Base-by-base conservation (phyloP, 2,797 vertebrate species). In the Sarcophilus harrisii region DNA sequence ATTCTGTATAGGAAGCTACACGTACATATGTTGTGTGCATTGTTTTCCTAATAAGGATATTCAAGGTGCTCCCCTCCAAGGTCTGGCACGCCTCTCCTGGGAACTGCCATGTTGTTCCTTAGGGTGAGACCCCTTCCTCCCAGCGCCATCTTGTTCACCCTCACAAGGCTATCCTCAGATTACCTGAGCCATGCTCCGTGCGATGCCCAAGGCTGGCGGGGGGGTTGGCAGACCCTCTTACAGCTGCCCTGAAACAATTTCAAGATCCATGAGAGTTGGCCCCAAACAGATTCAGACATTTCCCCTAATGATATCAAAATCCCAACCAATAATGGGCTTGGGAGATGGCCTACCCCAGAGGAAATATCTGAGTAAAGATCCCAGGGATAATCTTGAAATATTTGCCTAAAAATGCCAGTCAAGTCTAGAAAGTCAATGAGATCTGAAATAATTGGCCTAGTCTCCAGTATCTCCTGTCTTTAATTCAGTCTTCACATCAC, bases 301-400 rank as follows among this genome's bases (percentile, higher is more conserved):
- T 60, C 28, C 57, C 0, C 3, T 52, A 92, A 90, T 5, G 94
- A 96, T 32, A n/a, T 11, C 52, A 73, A 54, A 32, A 94, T 90
- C 55, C 5, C n/a, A 93, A 18, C 30, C 93, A 93, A 90, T 94
- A 93, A 90, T 60, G 93, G 91, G 6, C 18, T 95, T 94, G 89
- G 92, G n/a, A 57, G 11, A 54, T 59, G 5, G 5, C 81, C 62
- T 66, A n/a, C 18, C 14, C 6, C 62, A 73, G 62, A 73, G n/a
- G 32, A 73, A 73, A 73, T 38, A n/a, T 13, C 62, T 66, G 62
- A 32, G 13, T 13, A 66, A 66, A 66, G 32, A n/a, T 32, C 32
- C 30, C 32, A 66, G 32, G n/a, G n/a, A 66, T 28, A 95, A 66
- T 66, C 95, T 92, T 94, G 28, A 0, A 94, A 16, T 93, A 45